Base-by-base conservation (phyloP, 1,140 invertebrate genomes). In the Drosophila sturtevanti region DNA sequence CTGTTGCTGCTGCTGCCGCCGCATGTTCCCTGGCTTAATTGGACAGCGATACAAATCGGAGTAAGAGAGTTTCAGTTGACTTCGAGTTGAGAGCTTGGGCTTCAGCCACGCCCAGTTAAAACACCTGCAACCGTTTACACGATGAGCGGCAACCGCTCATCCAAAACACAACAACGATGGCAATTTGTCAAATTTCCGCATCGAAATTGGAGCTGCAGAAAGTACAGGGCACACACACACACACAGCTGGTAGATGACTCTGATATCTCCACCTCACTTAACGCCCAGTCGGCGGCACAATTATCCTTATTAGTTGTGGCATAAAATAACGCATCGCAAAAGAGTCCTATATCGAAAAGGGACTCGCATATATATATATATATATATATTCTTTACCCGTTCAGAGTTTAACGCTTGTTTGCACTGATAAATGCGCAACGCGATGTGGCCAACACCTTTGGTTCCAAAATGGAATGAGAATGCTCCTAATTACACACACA, bases 61-160 rank as follows among this genome's bases (percentile, higher is more conserved):
- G 21, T 68, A 62, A 63, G 54, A 41, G 65, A 69, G 66, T 59
- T 66, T n/a, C n/a, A n/a, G n/a, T n/a, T n/a, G n/a, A n/a, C n/a
- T n/a, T n/a, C n/a, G n/a, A n/a, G n/a, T n/a, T 75, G 63, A 67
- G 64, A 62, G 35, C n/a, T 52, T 55, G 66, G 35, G 38, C 16
- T 9, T 3, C 54, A 27, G 72, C 75, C 79, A 86, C 82, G 82
- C 82, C 82, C 82, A 79, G 27, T 63, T 37, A 87, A 86, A 86
- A 86, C 82, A 86, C 82, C 82, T 86, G 82, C 82, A 86, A 87
- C 79, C 82, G 84, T 86, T 86, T 86, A 86, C 82, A 86, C 72
- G 82, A 89, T 44, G 37, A 69, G 48, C 48, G 68, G 59, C 62
- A 27, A 14, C 62, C 56, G 44, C 44, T 31, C 66, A 11, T 34